Evolutionary conservation across 2,797 vertebrate genomes (phyloP), one percentile per base, ranked within the genome.

Genomic region (Rhabdomys pumilio): DNA sequence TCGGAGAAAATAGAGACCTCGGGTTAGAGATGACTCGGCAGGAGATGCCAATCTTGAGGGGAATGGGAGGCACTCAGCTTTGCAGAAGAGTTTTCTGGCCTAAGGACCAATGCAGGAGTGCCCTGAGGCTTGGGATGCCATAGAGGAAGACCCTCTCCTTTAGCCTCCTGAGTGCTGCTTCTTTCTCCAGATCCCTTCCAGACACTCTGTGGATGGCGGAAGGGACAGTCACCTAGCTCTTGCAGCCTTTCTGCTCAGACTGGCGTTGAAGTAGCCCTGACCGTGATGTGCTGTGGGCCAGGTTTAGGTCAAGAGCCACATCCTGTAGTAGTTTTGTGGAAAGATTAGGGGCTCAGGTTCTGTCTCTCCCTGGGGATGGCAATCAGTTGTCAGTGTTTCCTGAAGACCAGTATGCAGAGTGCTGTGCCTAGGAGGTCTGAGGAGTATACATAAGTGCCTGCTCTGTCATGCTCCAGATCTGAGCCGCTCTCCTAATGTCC

Each of bases 381-480:
- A 29, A 85, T 34, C 0, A 0, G 0, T 47, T 6, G 7, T 13
- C 44, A 2, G 59, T 76, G 44, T 89, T 50, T 67, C 8, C 34
- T 6, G 31, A 75, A 53, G 47, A 80, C 34, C 3, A 0, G 38
- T 63, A 1, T 53, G n/a, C 69, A 1, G 2, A 11, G 72, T 41
- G 22, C 72, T 81, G 11, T 6, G 44, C 22, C 1, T 14, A 6
- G 44, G 53, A 11, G 9, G 10, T 67, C 34, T 65, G 61, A 26
- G 61, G 17, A 9, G 29, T 3, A 7, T 5, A 9, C 4, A 0
- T 4, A 2, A 1, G 0, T 31, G 17, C 6, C 0, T 19, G 57
- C 3, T 1, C 20, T 1, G 3, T 88, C 31, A 1, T 7, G 2
- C 31, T 53, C 38, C 15, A 63, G 84, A 26, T 4, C 38, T 2